phyloP scores from a whole-genome alignment of 2,888 invertebrate genomes.

The Acronicta leporina region DNA sequence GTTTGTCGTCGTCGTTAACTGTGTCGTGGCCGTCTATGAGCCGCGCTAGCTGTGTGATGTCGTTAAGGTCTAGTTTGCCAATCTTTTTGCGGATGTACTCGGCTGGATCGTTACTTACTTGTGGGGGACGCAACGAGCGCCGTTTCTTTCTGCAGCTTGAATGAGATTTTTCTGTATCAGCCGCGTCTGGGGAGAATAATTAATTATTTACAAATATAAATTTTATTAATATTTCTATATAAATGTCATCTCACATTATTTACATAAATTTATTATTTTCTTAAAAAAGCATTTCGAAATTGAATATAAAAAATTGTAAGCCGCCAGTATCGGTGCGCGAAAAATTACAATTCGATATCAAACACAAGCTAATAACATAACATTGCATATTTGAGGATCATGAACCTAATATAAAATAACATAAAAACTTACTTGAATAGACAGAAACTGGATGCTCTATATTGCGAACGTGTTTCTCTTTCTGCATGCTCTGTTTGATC shows the following conservation, averaged over 20 bases:
- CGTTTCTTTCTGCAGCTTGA: conserved; percentile 82
- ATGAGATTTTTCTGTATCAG: conserved; percentile 79
- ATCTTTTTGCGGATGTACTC: conserved; percentile 81
- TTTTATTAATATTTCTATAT: too few relatives aligned
- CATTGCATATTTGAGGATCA: neutral
- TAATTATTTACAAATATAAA: too few relatives aligned
- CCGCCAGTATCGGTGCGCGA: too few relatives aligned
- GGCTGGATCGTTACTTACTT: conserved; percentile 84
- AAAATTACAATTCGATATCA: neutral
- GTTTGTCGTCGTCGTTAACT: conserved; percentile 51
- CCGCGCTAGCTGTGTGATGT: conserved; percentile 78
- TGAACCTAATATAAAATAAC: neutral
- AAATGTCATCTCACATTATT: too few relatives aligned
- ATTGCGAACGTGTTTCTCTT: conserved; percentile 76
- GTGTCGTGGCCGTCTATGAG: conserved; percentile 81
- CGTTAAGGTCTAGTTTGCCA: conserved; percentile 80
- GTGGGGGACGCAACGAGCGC: conserved; percentile 73
- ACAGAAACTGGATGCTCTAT: conserved; percentile 74
- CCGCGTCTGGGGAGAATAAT: conserved; percentile 66
- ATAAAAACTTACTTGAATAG: conserved; percentile 79
- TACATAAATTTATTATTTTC: too few relatives aligned
- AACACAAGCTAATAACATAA: neutral
- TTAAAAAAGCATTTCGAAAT: too few relatives aligned
- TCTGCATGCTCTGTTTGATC: conserved; percentile 81
- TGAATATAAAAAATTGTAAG: too few relatives aligned